These are phyloP conservation scores for Mergus octosetaceus DNA, from an alignment of 2,797 vertebrate genomes.

Conservation along the genomic window DNA sequence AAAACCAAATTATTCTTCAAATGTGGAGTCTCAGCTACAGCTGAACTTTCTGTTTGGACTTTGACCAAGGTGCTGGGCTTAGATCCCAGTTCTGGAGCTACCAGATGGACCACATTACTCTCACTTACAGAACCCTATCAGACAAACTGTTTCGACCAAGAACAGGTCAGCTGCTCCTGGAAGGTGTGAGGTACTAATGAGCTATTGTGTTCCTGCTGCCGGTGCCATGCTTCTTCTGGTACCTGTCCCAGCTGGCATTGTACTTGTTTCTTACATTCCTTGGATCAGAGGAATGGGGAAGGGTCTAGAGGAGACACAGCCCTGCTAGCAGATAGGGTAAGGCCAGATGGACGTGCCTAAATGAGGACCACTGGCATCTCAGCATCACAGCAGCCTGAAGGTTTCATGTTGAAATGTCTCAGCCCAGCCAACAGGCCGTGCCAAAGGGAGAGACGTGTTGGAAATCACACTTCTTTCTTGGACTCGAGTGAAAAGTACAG, in stretches of 20 bases:
- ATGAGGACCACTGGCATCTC: neutral
- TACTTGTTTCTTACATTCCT: neutral
- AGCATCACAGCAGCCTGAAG: neutral
- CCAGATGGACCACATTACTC: conserved; percentile 34
- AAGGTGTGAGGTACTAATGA: neutral
- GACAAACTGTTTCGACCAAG: neutral
- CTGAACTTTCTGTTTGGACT: conserved; percentile 44
- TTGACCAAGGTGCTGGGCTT: conserved; percentile 50
- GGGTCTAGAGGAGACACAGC: neutral
- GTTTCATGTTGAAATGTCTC: neutral
- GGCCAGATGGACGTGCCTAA: neutral
- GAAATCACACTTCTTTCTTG: conserved; percentile 47
- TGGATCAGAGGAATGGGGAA: neutral
- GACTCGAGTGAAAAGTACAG: neutral
- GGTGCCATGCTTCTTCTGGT: neutral
- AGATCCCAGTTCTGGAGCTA: conserved; percentile 23
- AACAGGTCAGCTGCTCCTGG: neutral
- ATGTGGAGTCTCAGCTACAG: neutral
- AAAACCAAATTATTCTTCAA: conserved; percentile 1
- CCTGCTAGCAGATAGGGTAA: neutral
- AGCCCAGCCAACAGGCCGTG: conserved; percentile 14
- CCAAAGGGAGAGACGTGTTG: neutral
- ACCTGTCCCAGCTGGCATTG: neutral
- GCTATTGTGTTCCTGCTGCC: neutral
- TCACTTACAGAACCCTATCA: neutral